Conservation (phyloP, 2,797 vertebrate genomes). For the Sebastes hubbsi region DNA sequence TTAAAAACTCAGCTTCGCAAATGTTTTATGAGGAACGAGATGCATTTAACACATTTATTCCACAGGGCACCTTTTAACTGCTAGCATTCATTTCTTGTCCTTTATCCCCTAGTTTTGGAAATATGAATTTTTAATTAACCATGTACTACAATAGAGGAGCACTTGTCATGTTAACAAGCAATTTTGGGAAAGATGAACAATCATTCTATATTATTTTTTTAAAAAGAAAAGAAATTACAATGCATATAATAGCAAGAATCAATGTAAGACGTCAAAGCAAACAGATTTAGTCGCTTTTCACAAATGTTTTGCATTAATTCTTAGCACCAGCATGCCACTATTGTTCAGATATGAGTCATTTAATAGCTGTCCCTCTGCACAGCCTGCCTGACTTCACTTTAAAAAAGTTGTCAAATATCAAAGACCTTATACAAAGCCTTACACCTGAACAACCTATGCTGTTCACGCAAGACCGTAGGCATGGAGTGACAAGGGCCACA, state of each 20-base stretch:
- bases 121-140: not conserved
- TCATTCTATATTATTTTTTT: not conserved
- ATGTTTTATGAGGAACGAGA: not conserved
- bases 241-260: not conserved
- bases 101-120: not conserved
- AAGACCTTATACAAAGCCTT: constrained; percentile 58
- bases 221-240: not conserved
- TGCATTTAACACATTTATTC: not conserved
- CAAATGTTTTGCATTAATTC: not conserved
- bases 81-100: not conserved
- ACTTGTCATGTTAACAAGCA: not conserved
- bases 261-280: not conserved
- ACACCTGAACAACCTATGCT: constrained; percentile 43
- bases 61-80: not conserved
- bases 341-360: constrained; percentile 20
- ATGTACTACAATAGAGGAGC: not conserved
- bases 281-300: constrained; percentile 3
- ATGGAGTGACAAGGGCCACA: constrained; percentile 43
- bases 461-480: constrained; percentile 51
- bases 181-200: not conserved
- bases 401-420: constrained; percentile 53
- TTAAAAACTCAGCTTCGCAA: not conserved
- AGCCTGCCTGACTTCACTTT: constrained; percentile 7
- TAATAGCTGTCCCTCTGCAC: constrained; percentile 40
- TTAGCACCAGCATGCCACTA: not conserved